Percentiles rank a stretch among this genome's conserved stretches.
These are phyloP conservation scores for Pristionchus fissidentatus DNA, from an alignment of 2,888 invertebrate species.

Conservation along the genomic window DNA sequence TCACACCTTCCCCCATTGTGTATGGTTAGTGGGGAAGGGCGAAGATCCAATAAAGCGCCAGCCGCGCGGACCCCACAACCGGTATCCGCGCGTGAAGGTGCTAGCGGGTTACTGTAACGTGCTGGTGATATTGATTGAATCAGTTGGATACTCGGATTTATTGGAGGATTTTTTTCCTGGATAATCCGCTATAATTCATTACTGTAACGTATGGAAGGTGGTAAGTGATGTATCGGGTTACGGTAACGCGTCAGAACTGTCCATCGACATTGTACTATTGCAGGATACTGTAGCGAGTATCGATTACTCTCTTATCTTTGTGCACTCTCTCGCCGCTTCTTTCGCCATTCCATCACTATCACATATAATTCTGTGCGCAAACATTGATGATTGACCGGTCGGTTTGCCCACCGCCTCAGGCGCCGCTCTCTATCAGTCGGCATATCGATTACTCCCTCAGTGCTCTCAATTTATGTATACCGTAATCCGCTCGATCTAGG, in stretches of 20 bases:
- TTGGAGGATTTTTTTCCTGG: too few species aligned
- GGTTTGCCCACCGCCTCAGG: constrained; percentile 19
- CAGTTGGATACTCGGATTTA: too few species aligned
- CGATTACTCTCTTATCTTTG: not conserved
- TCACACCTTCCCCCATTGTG: constrained; percentile 40
- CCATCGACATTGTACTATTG: too few species aligned
- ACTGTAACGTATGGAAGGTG: too few species aligned
- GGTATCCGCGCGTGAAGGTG: constrained; percentile 24
- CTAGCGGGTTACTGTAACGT: too few species aligned
- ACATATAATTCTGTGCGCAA: constrained; percentile 27
- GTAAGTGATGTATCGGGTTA: not conserved
- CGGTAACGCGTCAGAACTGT: not conserved
- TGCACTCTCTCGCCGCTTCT: too few species aligned
- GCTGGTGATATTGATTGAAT: too few species aligned
- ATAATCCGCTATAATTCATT: too few species aligned
- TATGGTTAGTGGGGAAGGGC: too few species aligned
- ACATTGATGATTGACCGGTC: constrained; percentile 28
- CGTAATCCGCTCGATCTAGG: too few species aligned
- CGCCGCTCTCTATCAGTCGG: not conserved
- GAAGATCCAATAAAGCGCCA: constrained; percentile 9
- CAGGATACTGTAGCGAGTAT: not conserved
- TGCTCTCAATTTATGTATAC: not conserved
- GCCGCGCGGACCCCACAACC: constrained; percentile 37
- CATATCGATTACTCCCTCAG: not conserved
- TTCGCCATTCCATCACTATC: constrained; percentile 2